Evolutionary conservation across 2,797 vertebrate species (phyloP).

Genomic region (Pogoniulus pusillus): DNA sequence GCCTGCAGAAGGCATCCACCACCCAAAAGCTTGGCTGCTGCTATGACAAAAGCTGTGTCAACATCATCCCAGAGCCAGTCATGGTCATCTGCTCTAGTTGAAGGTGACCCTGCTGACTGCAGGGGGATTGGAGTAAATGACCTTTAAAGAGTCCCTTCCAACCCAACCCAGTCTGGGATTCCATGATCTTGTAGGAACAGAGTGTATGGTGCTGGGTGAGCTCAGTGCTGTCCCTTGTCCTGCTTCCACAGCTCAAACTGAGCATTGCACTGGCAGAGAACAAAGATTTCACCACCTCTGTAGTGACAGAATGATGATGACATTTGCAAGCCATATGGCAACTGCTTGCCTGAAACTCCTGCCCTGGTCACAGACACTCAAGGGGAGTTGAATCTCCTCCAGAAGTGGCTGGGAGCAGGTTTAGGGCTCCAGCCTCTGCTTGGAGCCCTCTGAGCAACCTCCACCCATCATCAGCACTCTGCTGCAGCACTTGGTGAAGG

Average conservation of each 20-base stretch:
- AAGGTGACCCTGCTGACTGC: too few relatives aligned
- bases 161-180: too few relatives aligned
- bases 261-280: fast-evolving
- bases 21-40: fast-evolving
- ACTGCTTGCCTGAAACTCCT: not conserved
- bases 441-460: not conserved
- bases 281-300: not conserved
- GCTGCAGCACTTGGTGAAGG: not conserved
- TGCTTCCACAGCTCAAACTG: not conserved
- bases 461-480: not conserved
- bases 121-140: too few relatives aligned
- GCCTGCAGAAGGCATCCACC: not conserved
- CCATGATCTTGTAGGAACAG: not conserved
- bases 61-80: not conserved
- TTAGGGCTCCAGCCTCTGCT: not conserved
- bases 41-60: fast-evolving
- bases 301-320: fast-evolving
- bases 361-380: fast-evolving
- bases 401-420: not conserved
- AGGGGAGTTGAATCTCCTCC: not conserved
- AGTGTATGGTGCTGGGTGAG: fast-evolving
- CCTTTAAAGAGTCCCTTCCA: too few relatives aligned
- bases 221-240: fast-evolving
- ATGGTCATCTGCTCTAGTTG: too few relatives aligned
- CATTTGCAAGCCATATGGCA: not conserved